These are phyloP conservation scores for Agrilus planipennis DNA, from an alignment of 1,140 invertebrate species.

Conservation along the genomic window DNA sequence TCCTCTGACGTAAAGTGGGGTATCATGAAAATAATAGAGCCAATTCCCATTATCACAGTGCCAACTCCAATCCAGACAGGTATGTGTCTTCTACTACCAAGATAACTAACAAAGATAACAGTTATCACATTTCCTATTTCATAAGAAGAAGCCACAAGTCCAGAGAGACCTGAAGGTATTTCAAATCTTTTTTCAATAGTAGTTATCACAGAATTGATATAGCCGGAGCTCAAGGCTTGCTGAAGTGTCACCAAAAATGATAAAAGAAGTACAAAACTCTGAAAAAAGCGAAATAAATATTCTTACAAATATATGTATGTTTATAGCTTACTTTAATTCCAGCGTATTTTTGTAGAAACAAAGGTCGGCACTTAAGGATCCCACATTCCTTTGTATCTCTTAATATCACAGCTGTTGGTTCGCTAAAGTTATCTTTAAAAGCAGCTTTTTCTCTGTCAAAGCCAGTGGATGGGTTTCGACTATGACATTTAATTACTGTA, in stretches of 20 bases:
- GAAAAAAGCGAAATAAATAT: slow-evolving; percentile 30
- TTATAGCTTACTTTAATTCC: slow-evolving; percentile 52
- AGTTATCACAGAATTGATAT: slow-evolving; percentile 91
- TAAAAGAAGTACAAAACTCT: slow-evolving; percentile 85
- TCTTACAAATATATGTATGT: neutral
- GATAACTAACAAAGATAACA: slow-evolving; percentile 90
- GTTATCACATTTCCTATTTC: slow-evolving; percentile 93
- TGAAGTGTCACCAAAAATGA: slow-evolving; percentile 85
- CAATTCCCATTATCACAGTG: slow-evolving; percentile 81
- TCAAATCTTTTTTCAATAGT: slow-evolving; percentile 95
- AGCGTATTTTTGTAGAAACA: slow-evolving; percentile 69
- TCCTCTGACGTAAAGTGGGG: slow-evolving; percentile 83
- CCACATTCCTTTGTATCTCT: slow-evolving; percentile 56
- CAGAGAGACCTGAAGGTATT: slow-evolving; percentile 85
- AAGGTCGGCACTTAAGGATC: slow-evolving; percentile 66
- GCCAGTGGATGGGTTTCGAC: slow-evolving; percentile 59
- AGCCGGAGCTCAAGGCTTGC: slow-evolving; percentile 79
- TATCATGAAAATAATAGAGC: slow-evolving; percentile 84
- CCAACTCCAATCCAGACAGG: slow-evolving; percentile 89
- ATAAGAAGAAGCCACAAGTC: slow-evolving; percentile 85
- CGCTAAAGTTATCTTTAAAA: slow-evolving; percentile 16
- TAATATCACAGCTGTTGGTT: slow-evolving; percentile 37
- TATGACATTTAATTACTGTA: slow-evolving; percentile 58
- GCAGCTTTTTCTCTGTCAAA: slow-evolving; percentile 39
- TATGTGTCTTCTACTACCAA: slow-evolving; percentile 82